Base-by-base conservation (phyloP, 2,797 vertebrate genomes). In the Enteromius afrohamiltoni region DNA sequence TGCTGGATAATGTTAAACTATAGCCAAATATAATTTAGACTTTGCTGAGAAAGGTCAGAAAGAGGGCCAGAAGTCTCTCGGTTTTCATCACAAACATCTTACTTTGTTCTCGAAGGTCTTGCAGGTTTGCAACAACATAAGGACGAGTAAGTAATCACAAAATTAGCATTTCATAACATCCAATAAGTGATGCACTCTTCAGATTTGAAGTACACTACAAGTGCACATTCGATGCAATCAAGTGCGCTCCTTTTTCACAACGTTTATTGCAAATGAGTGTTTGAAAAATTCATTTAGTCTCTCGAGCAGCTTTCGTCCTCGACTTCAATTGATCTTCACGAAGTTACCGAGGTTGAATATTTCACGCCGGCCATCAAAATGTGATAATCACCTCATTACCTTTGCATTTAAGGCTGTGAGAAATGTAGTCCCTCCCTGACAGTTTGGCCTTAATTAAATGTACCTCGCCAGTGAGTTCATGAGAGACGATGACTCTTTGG, bases 371-470 rank as follows among this genome's bases (percentile, higher is more conserved):
- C 73, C 77, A 45, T 80, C 75, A 53, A 71, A 77, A 80, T 68
- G 68, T 74, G 37, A 67, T 88, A 86, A 88, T 86, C 81, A 85
- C 70, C 67, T 21, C 83, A 84, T 86, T 83, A 77, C 82, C 80
- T 88, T 87, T 65, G 76, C 80, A 79, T 83, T 87, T 83, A 85
- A 80, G 71, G 75, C 75, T 74, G 31, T 76, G 81, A 88, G 84
- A 85, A 86, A 88, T 88, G 79, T 83, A 67, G 78, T 81, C 58
- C 53, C 80, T 86, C 77, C 75, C 64, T 83, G 84, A 89, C 80
- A 84, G 78, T 88, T 85, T 86, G n/a, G 19, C 81, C 84, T 87
- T 88, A 89, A 89, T 88, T 86, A 86, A 81, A 80, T 71, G 74
- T 75, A 77, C 79, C 51, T 83, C 51, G 42, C 79, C 23, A 76